Evolutionary conservation across 2,113 vertebrate genomes (phyloP), one percentile per base, ranked within the genome.

Genomic region (Eupsittula cactorum): DNA sequence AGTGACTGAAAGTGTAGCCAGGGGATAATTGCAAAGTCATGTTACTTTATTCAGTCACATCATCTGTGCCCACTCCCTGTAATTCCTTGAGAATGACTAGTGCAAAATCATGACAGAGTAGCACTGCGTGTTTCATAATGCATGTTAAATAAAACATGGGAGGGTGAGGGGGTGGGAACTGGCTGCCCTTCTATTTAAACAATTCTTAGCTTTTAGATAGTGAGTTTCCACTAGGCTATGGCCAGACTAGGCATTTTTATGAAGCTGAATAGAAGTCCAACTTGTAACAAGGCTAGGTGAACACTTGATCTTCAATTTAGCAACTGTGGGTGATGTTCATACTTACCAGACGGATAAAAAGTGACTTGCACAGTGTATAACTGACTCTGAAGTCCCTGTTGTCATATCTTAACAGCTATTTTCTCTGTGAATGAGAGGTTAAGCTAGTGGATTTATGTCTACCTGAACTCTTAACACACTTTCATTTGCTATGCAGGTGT

Each of bases 61-160:
- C 80, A 86, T 84, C 64, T 92, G 39, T 82, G 86, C 49, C 44
- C 6, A 4, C 17, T 71, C 69, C 53, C 71, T 80, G 27, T 79
- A 91, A 90, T 84, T 96, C 82, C 73, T 84, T 91, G 69, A 84
- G 80, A 93, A 74, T 47, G 80, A 86, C 65, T 76, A 73, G 71
- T 57, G 73, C 13, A 82, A 93, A 90, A 88, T 4, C 6, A 75
- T 82, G 73, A 75, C 83, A 84, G 23, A 37, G 47, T 41, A 77
- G 8, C 63, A 82, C 8, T 73, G 31, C 28, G 9, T 1, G 4
- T 78, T 93, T 55, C 60, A 44, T 77, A 83, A 67, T 19, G 35
- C 15, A 31, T 28, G 24, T 57, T 25, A 81, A 74, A 83, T 79
- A 67, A 87, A 90, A 41, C 9, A 12, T 1, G 5, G 49, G 4